Base-by-base conservation (phyloP, 2,797 vertebrate species). In the Sebastes diploproa region DNA sequence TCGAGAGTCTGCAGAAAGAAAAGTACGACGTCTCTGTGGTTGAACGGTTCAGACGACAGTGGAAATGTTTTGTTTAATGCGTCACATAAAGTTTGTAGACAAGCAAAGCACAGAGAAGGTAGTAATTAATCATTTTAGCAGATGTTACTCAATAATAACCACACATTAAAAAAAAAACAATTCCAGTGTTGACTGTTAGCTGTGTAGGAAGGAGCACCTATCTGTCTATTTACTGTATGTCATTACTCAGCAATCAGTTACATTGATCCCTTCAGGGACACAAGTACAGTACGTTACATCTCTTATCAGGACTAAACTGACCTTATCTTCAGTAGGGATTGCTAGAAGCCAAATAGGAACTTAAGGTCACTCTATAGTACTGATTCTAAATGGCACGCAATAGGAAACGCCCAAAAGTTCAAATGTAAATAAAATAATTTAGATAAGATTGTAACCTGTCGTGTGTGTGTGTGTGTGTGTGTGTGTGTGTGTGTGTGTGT, bases 1-100 rank as follows among this genome's bases (percentile, higher is more conserved):
- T 98, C 0, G 98, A 99, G 92, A 98, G 91, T 86, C 94, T 99
- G 65, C 98, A 99, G 95, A 98, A 98, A 84, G 97, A 99, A 85
- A 99, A 98, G 98, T 99, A 89, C 0, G 81, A 54, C 2, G n/a
- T 27, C 29, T 56, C 42, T 8, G 5, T 55, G 61, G 50, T 11
- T n/a, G 4, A n/a, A 20, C 14, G 9, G 6, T 25, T 29, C 10
- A 23, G 20, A 60, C 14, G 6, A 16, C 4, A 7, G 5, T 29
- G 0, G 27, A 59, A 18, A 12, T 16, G 22, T 63, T 42, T 64
- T 22, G 18, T 25, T 65, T 18, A 38, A 29, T 52, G 46, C 38
- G 18, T 64, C 22, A 55, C 42, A 12, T 23, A 3, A 36, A 34
- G n/a, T 69, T 50, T 36, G 27, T 22, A 22, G 2, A 61, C 7